Evolutionary conservation across 2,113 vertebrate genomes (phyloP), one percentile per base, ranked within the genome.

Genomic region (Etheostoma cragini): DNA sequence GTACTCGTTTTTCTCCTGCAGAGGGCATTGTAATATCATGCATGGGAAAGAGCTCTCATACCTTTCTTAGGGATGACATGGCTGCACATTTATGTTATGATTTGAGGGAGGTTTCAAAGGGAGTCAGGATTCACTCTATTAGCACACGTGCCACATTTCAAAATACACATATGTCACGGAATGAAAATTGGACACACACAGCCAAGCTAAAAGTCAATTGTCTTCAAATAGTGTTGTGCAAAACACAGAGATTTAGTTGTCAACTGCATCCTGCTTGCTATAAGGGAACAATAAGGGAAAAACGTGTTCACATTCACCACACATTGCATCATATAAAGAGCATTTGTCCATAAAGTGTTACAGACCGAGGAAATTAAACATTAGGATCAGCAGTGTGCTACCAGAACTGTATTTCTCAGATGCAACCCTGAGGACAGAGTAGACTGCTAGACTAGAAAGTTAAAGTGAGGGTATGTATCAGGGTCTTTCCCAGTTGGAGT

Each of bases 11-110:
- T 84, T 71, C 19, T 77, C 88, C 83, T 86, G 78, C 54, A 89
- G 88, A 82, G 83, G 88, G 90, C 88, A 69, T 64, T 76, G 53
- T 45, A 62, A 81, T 71, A 82, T 78, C 76, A 84, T 49, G n/a
- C 45, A 63, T 79, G 53, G 33, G 52, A 47, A 56, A 30, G 8
- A 45, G 15, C 4, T 42, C 3, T 26, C 6, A 21, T 3, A 7
- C 15, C 19, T 50, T 52, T 17, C 12, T 12, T 21, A 5, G 35
- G 19, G 14, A 33, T 13, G 6, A 63, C 47, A 69, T 3, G 5
- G 12, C 42, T 33, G 49, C 54, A 57, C 15, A 49, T 21, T 17
- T 1, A 17, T 5, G 13, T 1, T 75, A 50, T 6, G 30, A 24
- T 52, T 16, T 52, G 16, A 75, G 6, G 8, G 66, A 68, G 56